phyloP scores from a whole-genome alignment of 2,113 vertebrate genomes.

The Poecile atricapillus region DNA sequence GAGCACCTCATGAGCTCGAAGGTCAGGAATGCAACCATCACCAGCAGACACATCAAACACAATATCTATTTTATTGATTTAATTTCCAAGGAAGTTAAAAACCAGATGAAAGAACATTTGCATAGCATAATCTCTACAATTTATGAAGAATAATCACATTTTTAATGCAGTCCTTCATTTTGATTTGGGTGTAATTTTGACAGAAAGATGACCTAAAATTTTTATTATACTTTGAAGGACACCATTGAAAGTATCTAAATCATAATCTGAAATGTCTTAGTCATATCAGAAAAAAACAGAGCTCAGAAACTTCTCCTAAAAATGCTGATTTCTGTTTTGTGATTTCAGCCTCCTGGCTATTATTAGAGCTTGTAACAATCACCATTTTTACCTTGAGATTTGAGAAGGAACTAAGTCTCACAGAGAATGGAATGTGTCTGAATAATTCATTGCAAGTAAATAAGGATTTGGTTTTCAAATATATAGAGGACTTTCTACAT shows the following conservation, averaged over 20 bases:
- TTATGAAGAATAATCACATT: background rate
- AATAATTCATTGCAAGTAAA: constrained; percentile 8
- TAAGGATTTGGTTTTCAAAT: background rate
- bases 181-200: background rate
- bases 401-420: background rate
- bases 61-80: constrained; percentile 4
- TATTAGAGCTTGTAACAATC: background rate
- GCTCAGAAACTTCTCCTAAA: background rate
- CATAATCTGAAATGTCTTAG: background rate
- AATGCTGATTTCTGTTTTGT: background rate
- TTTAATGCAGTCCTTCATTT: background rate
- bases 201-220: background rate
- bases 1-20: background rate
- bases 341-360: background rate
- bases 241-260: background rate
- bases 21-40: background rate
- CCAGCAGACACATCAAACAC: background rate
- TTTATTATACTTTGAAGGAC: background rate
- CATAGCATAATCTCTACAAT: background rate
- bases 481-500: background rate
- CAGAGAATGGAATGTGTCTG: background rate
- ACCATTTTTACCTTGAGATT: background rate
- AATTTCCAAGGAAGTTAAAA: background rate
- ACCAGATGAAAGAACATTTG: background rate
- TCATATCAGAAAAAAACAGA: background rate